Evolutionary conservation across 2,113 vertebrate species (phyloP).

Genomic region (Callospermophilus lateralis): DNA sequence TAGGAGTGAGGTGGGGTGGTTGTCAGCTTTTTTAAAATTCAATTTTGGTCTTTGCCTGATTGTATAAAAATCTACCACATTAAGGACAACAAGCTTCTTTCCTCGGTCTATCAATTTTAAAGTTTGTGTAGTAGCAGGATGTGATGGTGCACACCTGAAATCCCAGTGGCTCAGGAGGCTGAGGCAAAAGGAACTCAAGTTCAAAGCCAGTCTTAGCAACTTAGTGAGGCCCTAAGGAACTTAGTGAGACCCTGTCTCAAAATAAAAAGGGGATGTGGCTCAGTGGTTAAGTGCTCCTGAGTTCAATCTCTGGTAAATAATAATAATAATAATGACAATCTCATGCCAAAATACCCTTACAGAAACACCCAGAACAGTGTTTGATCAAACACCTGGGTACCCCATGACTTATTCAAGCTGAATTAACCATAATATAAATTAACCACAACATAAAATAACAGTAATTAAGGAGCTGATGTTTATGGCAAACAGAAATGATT

Average conservation of each 20-base stretch:
- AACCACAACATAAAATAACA: background rate
- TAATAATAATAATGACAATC: background rate
- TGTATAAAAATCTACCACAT: background rate
- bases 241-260: background rate
- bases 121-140: background rate
- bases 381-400: background rate
- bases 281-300: too few relatives aligned
- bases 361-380: background rate
- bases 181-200: too few relatives aligned
- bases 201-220: too few relatives aligned
- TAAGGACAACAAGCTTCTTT: background rate
- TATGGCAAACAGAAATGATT: slow-evolving; percentile 49
- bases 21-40: background rate
- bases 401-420: background rate
- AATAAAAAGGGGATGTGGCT: background rate
- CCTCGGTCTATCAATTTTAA: background rate
- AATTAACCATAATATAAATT: too few relatives aligned
- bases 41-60: background rate
- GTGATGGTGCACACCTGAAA: too few relatives aligned
- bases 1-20: too few relatives aligned
- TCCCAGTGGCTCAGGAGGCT: too few relatives aligned
- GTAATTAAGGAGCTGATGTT: slow-evolving; percentile 25
- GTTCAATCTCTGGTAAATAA: too few relatives aligned
- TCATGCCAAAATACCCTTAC: background rate
- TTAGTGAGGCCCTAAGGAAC: too few relatives aligned